A percentile compares a stretch with the other conserved stretches of the same genome.
phyloP scores from a whole-genome alignment of 2,113 vertebrate genomes.

The Beaufortia kweichowensis region DNA sequence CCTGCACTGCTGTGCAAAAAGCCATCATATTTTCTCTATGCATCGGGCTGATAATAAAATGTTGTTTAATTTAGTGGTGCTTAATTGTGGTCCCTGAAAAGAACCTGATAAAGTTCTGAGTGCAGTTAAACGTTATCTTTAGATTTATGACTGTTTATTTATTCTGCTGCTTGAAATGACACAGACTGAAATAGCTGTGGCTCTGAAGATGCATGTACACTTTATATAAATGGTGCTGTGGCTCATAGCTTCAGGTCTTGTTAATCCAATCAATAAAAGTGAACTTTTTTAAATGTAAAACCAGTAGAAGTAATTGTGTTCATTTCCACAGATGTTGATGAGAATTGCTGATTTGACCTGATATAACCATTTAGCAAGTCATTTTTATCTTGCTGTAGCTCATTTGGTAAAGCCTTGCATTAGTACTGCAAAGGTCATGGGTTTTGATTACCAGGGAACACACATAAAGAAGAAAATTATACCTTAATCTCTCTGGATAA shows the following conservation, averaged over 20 bases:
- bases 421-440: no score
- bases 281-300: background rate
- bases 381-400: no score
- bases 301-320: background rate
- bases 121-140: constrained; percentile 21
- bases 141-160: constrained; percentile 55
- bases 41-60: background rate
- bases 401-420: no score
- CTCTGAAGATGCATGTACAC: constrained; percentile 18
- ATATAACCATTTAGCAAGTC: no score
- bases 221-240: background rate
- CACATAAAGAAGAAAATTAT: no score
- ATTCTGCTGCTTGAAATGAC: constrained; percentile 50
- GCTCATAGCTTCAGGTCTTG: background rate
- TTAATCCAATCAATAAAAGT: background rate
- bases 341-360: no score
- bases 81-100: constrained; percentile 39
- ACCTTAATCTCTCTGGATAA: no score
- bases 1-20: background rate
- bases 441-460: no score
- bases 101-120: constrained; percentile 44
- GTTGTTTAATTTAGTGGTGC: constrained; percentile 42
- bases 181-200: constrained; percentile 51
- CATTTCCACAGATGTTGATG: background rate
- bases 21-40: background rate